Base-by-base conservation (phyloP, 2,113 vertebrate species). In the Phodopus roborovskii region DNA sequence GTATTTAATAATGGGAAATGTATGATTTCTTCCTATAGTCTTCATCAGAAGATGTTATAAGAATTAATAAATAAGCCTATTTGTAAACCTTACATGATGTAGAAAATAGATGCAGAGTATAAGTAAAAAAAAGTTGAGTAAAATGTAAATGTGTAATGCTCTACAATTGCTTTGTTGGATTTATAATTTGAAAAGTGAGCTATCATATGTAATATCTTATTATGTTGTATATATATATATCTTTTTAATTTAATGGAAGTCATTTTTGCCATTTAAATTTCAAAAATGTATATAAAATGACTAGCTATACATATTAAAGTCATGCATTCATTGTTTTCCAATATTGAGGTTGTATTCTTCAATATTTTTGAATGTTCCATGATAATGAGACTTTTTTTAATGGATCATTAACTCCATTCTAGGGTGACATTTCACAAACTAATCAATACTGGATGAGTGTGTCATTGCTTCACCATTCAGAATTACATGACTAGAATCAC, bases 321-420 rank as follows among this genome's bases (percentile, higher is more conserved):
- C 48, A 45, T 90, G 82, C 45, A 88, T 22, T 88, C 71, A 64
- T 5, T 85, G 17, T 4, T 91, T 92, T 85, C n/a, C 71, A 83
- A 58, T 66, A 4, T 33, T 77, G 36, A 53, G 7, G 9, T 26
- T 71, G 68, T 16, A 50, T 79, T 90, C 28, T 92, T 77, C n/a
- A 74, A 0, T 71, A 66, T 64, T 4, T 48, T 5, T 84, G 16
- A 62, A 42, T 39, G 10, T 39, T 77, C 33, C 15, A 82, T 82
- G 89, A 73, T 74, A 50, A 83, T 60, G 12, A 66, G 53, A 94
- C 48, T 0, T 1, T 0, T 39, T 24, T 70, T 42, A 64, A 26
- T 33, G 26, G 30, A 60, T 96, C 50, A 90, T 92, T 91, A 96
- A 92, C 64, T 87, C 20, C 48, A 84, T 79, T 92, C 96, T 30